Conservation (phyloP, 2,888 invertebrate species). For the Trimorus sp. region DNA sequence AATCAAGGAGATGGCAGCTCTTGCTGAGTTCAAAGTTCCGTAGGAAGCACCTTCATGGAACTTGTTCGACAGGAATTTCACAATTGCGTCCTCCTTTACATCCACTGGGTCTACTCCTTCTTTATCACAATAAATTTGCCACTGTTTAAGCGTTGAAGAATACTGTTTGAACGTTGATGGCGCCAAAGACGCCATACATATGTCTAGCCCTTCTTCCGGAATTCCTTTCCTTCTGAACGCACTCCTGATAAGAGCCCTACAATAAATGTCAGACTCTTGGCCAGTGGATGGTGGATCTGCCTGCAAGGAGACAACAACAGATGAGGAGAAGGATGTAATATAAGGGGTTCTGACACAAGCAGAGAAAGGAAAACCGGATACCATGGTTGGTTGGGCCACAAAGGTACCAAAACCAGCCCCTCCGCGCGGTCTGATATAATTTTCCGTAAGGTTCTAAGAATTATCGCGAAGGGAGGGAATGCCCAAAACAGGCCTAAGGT, state of each 20-base stretch:
- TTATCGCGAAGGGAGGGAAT: neutral
- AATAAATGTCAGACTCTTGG: neutral
- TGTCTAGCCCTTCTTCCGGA: conserved; percentile 7
- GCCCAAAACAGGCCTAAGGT: no score
- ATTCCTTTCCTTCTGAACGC: neutral
- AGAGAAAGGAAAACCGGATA: conserved; percentile 5
- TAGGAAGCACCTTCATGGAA: no score
- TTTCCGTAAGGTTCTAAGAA: neutral
- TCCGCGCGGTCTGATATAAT: neutral
- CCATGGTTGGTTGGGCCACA: conserved; percentile 8
- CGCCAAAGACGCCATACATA: conserved; percentile 60
- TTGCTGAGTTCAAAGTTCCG: conserved; percentile 44
- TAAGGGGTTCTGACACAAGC: neutral
- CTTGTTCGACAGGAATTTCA: no score
- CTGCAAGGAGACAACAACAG: conserved; percentile 5
- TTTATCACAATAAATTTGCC: no score
- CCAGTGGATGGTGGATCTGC: neutral
- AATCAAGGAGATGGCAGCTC: conserved; percentile 53
- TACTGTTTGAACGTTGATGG: conserved; percentile 66
- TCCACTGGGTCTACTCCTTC: no score
- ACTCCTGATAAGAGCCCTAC: conserved; percentile 5
- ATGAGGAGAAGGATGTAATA: neutral
- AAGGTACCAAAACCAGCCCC: neutral
- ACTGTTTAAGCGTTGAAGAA: no score
- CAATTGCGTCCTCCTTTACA: no score